Evolutionary conservation across 2,888 invertebrate genomes (phyloP).

Genomic region (Mechanitis mazaeus): DNA sequence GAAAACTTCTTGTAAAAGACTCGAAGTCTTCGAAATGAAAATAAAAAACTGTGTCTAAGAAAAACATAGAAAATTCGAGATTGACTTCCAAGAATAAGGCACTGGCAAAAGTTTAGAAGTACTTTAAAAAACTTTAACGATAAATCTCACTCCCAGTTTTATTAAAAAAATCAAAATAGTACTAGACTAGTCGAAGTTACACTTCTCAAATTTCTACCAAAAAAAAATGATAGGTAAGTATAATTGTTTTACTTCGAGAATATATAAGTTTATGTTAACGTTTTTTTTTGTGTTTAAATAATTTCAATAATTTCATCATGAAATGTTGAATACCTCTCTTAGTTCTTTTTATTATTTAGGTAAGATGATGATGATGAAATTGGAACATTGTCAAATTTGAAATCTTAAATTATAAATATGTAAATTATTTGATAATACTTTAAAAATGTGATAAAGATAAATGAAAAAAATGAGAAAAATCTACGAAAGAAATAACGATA

Average conservation of each 20-base stretch:
- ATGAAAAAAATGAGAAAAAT: background rate
- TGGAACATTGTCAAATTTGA: no score
- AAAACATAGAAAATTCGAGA: background rate
- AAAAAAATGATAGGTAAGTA: background rate
- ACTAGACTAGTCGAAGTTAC: slow-evolving; percentile 23
- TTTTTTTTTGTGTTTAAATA: no score
- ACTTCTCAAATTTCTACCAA: slow-evolving; percentile 8
- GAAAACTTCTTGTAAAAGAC: background rate
- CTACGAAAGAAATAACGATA: background rate
- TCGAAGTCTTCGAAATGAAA: slow-evolving; percentile 1
- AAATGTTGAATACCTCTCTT: no score
- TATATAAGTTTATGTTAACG: no score
- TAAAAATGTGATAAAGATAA: background rate
- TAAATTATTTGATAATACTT: no score
- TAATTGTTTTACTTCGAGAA: no score
- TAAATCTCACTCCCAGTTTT: slow-evolving; percentile 44
- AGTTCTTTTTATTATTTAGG: no score
- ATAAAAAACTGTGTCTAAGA: background rate
- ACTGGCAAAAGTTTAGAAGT: slow-evolving; percentile 31
- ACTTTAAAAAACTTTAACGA: slow-evolving; percentile 42
- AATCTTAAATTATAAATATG: no score
- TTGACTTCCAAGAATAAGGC: slow-evolving; percentile 33
- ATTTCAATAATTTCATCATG: no score
- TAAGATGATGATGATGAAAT: no score
- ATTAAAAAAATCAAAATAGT: slow-evolving; percentile 40